Conservation (phyloP, 1,140 invertebrate species). For the Ganaspis sp. region DNA sequence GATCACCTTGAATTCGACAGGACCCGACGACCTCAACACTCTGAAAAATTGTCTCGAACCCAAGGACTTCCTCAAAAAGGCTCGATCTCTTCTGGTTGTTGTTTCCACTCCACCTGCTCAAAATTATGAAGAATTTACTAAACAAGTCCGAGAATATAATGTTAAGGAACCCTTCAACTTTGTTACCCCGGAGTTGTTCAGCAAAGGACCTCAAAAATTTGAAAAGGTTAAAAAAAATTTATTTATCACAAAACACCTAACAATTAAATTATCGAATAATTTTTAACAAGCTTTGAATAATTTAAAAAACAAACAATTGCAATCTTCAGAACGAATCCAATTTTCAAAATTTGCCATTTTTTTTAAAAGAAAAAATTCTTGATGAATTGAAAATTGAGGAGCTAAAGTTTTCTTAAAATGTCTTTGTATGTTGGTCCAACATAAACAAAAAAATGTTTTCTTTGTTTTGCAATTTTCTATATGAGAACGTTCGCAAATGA, state of each 20-base stretch:
- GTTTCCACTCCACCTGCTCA: conserved; percentile 87
- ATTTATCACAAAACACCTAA: too few relatives aligned
- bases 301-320: too few relatives aligned
- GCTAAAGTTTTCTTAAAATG: too few relatives aligned
- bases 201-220: conserved; percentile 73
- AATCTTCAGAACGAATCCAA: too few relatives aligned
- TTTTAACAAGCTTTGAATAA: too few relatives aligned
- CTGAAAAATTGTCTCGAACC: conserved; percentile 80
- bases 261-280: too few relatives aligned
- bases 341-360: conserved; percentile 45
- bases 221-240: conserved; percentile 65
- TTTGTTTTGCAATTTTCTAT: too few relatives aligned
- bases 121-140: conserved; percentile 85
- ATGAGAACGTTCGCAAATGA: too few relatives aligned
- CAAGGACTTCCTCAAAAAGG: conserved; percentile 82
- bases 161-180: conserved; percentile 86
- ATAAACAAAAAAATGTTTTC: too few relatives aligned
- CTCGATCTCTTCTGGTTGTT: conserved; percentile 89
- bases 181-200: conserved; percentile 78
- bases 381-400: too few relatives aligned
- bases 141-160: conserved; percentile 87
- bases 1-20: conserved; percentile 61
- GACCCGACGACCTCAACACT: conserved; percentile 78
- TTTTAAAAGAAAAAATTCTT: too few relatives aligned
- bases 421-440: too few relatives aligned